phyloP scores from a whole-genome alignment of 2,797 vertebrate species.

The Microctenopoma steveboyesi region DNA sequence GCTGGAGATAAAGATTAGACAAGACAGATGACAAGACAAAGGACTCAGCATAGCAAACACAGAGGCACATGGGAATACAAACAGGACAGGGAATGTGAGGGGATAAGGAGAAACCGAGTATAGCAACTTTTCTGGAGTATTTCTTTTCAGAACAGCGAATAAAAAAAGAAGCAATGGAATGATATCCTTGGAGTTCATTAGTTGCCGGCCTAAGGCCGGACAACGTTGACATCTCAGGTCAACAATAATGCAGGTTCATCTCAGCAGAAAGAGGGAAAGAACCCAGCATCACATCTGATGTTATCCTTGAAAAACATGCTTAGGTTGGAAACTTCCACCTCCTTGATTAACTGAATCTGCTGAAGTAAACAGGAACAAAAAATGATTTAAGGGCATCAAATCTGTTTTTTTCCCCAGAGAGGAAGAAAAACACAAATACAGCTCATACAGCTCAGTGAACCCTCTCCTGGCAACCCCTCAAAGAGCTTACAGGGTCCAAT shows the following conservation, averaged over 20 bases:
- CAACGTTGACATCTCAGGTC: slow-evolving; percentile 26
- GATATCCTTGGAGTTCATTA: slow-evolving; percentile 19
- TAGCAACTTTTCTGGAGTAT: slow-evolving; percentile 16
- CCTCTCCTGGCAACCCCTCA: slow-evolving; percentile 76
- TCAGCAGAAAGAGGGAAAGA: slow-evolving; percentile 52
- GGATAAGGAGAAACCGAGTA: slow-evolving; percentile 28
- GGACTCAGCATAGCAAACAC: slow-evolving; percentile 66
- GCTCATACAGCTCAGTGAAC: slow-evolving; percentile 68
- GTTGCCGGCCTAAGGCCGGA: slow-evolving; percentile 12
- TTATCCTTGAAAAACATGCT: slow-evolving; percentile 33
- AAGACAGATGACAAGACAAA: slow-evolving; percentile 68
- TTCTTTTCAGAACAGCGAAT: slow-evolving; percentile 27
- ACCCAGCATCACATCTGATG: slow-evolving; percentile 43
- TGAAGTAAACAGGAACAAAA: slow-evolving; percentile 57
- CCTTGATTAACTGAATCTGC: slow-evolving; percentile 48
- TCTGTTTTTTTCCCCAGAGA: slow-evolving; percentile 30
- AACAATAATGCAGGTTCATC: slow-evolving; percentile 48
- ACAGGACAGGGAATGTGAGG: slow-evolving; percentile 58
- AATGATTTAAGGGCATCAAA: slow-evolving; percentile 40
- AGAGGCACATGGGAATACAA: slow-evolving; percentile 61
- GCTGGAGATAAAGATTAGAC: slow-evolving; percentile 59
- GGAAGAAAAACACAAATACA: slow-evolving; percentile 27
- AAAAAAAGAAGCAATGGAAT: slow-evolving; percentile 27
- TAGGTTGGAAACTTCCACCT: slow-evolving; percentile 26
- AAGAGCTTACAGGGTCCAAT: slow-evolving; percentile 67